phyloP scores from a whole-genome alignment of 2,113 vertebrate species.

The Guaruba guarouba region DNA sequence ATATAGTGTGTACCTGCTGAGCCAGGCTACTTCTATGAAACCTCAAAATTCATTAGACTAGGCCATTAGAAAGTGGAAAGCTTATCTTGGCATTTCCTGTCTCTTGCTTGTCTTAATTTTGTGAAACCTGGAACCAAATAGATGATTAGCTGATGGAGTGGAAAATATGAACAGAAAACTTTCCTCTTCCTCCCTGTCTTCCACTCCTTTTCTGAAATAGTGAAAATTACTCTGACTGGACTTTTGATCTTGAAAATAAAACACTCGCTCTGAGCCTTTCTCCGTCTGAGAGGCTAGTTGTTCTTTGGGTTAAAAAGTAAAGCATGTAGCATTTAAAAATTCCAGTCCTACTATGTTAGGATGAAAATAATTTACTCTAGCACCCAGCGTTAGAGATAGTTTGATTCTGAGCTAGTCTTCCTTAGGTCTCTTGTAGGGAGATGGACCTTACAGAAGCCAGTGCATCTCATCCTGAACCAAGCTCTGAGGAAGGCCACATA shows the following conservation, averaged over 20 bases:
- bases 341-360: not conserved
- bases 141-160: not conserved
- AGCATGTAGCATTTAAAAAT: not conserved
- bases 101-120: not conserved
- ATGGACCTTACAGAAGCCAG: not conserved
- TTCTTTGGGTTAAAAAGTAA: not conserved
- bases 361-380: not conserved
- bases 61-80: not conserved
- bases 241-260: not conserved
- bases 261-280: not conserved
- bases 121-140: rapidly evolving
- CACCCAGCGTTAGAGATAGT: rapidly evolving
- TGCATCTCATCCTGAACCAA: not conserved
- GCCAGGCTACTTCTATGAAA: not conserved
- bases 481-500: not conserved
- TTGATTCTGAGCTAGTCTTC: not conserved
- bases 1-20: not conserved
- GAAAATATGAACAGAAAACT: not conserved
- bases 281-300: not conserved
- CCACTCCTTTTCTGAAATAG: not conserved
- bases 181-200: not conserved
- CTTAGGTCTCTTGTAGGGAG: not conserved
- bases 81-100: not conserved
- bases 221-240: not conserved
- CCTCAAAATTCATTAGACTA: not conserved